Base-by-base conservation (phyloP, 2,797 vertebrate species). In the Pampus argenteus region DNA sequence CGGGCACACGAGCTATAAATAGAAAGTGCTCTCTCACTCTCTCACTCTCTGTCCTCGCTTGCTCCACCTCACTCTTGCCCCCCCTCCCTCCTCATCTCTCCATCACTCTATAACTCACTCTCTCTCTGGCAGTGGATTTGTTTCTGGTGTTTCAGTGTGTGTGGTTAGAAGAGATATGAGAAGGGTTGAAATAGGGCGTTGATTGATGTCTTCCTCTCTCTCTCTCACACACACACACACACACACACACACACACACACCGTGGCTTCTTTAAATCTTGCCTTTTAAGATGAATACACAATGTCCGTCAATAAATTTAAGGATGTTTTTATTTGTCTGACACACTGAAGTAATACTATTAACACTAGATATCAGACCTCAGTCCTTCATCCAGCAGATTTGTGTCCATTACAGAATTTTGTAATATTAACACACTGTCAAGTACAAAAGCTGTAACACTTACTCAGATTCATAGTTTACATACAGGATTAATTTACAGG, bases 1-100 rank as follows among this genome's bases (percentile, higher is more conserved):
- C 26, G 81, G 84, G 88, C 88, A 85, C 85, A 73, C 44, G 2
- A 74, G 76, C 87, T 93, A 92, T 84, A 92, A 92, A 92, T 93
- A 92, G 92, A 91, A 82, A 86, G 81, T 77, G 79, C 87, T 85
- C 85, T 83, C 85, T 89, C 88, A 60, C 85, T 74, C 83, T 59
- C 74, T 66, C 66, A 78, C 79, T 51, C 74, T 81, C 80, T 75
- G 60, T 76, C 75, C 70, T 71, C 76, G 34, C 84, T 18, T 54
- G 20, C 63, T 45, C 63, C 47, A 56, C 31, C 77, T 20, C 57
- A 34, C 56, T 23, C 49, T 8, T 61, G 3, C 66, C 38, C 13
- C 51, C 56, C n/a, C 51, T 47, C 59, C 18, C 52, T 2, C 62
- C 38, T 67, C 71, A 48, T 38, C 52, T 63, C 70, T 63, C 82